phyloP scores from a whole-genome alignment of 1,140 invertebrate species.

The Drosophila nigromelanica region DNA sequence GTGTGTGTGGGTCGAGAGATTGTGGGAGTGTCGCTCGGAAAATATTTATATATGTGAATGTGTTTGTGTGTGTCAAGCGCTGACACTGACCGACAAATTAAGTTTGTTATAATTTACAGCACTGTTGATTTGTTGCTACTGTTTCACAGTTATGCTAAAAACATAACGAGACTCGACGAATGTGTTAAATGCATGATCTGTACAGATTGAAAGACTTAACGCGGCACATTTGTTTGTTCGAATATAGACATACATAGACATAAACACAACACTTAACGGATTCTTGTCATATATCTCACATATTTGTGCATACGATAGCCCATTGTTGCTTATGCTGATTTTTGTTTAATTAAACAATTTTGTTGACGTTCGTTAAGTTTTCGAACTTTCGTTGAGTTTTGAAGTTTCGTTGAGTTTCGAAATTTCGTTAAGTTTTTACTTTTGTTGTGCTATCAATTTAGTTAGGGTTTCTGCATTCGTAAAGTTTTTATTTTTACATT shows the following conservation, averaged over 20 bases:
- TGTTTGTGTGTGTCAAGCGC: slow-evolving; percentile 4
- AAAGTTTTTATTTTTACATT: too few species aligned
- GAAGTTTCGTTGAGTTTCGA: neutral
- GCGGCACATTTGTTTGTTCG: slow-evolving; percentile 46
- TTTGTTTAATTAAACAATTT: neutral
- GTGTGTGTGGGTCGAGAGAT: slow-evolving; percentile 1
- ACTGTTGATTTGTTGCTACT: slow-evolving; percentile 10
- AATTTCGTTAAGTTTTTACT: neutral
- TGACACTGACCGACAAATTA: slow-evolving; percentile 72
- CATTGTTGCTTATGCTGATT: slow-evolving; percentile 46
- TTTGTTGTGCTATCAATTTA: too few species aligned
- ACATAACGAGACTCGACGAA: slow-evolving; percentile 65
- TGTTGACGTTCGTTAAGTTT: slow-evolving; percentile 6
- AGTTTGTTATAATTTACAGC: slow-evolving; percentile 57
- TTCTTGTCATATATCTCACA: slow-evolving; percentile 61
- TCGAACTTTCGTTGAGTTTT: neutral
- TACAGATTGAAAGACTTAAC: slow-evolving; percentile 22
- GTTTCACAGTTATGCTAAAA: slow-evolving; percentile 9
- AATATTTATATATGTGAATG: slow-evolving; percentile 7
- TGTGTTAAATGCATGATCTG: slow-evolving; percentile 13
- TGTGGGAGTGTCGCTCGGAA: neutral
- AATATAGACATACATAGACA: slow-evolving; percentile 5
- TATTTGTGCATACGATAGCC: slow-evolving; percentile 67
- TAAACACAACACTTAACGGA: slow-evolving; percentile 46
- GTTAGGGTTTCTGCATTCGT: too few species aligned